Conservation (phyloP, 2,888 invertebrate species). For the Rhagonycha lutea region DNA sequence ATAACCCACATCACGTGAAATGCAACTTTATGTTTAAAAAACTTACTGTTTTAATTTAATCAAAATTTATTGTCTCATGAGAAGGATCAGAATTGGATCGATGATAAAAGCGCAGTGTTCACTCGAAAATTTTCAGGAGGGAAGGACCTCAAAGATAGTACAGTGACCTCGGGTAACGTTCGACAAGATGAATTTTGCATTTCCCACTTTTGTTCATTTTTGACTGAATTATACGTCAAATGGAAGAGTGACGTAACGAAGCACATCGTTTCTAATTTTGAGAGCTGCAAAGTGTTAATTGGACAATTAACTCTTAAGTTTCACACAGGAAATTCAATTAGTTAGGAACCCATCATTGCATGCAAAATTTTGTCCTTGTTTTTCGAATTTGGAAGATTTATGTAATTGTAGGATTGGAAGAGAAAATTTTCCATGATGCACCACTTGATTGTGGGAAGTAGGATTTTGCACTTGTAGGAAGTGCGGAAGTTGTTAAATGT, state of each 20-base stretch:
- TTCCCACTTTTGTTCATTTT: neutral
- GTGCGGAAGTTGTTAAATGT: neutral
- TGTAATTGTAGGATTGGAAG: neutral
- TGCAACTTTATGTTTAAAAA: neutral
- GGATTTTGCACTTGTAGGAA: neutral
- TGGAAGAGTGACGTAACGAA: neutral
- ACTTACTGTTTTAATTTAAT: neutral
- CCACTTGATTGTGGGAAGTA: too few relatives aligned
- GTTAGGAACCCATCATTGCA: neutral
- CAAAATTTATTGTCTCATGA: neutral
- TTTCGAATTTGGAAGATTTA: neutral
- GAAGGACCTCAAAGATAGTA: neutral
- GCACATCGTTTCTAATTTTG: neutral
- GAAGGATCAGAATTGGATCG: neutral
- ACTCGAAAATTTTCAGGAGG: neutral
- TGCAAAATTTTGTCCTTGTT: neutral
- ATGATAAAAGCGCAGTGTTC: neutral
- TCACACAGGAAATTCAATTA: neutral
- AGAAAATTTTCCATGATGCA: neutral
- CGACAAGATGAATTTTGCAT: neutral
- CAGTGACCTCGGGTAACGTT: neutral
- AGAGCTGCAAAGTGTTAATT: neutral
- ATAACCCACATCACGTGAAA: neutral
- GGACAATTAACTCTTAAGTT: too few relatives aligned
- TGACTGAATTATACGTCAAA: neutral